Percentiles rank a stretch among this genome's conserved stretches.
phyloP scores from a whole-genome alignment of 2,888 invertebrate genomes.

The Drosophila lutescens region DNA sequence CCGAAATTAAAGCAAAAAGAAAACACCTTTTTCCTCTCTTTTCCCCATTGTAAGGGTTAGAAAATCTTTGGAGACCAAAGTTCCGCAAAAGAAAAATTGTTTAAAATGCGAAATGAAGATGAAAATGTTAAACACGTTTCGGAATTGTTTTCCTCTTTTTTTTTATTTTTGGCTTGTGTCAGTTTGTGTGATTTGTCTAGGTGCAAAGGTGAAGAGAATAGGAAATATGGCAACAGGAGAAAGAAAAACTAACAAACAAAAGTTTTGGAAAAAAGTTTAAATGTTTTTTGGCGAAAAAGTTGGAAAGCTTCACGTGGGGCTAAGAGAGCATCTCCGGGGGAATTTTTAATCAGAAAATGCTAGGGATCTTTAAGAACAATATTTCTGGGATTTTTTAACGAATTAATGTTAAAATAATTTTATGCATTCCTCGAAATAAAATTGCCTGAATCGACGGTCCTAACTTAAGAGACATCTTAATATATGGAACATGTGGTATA shows the following conservation, averaged over 20 bases:
- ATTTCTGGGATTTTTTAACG: not conserved
- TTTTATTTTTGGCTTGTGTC: slow-evolving; percentile 48
- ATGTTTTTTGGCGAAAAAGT: slow-evolving; percentile 14
- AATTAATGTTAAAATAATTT: not conserved
- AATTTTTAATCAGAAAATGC: not conserved
- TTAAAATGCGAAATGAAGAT: slow-evolving; percentile 70
- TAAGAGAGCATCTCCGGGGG: slow-evolving; percentile 10
- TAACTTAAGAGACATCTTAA: no score
- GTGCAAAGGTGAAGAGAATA: slow-evolving; percentile 26
- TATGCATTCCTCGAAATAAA: no score
- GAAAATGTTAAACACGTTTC: slow-evolving; percentile 76
- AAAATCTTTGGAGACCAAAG: slow-evolving; percentile 61
- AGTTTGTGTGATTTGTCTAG: slow-evolving; percentile 64
- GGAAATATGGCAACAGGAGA: slow-evolving; percentile 33
- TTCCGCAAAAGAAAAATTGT: slow-evolving; percentile 69
- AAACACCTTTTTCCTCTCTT: slow-evolving; percentile 61
- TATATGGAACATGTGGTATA: no score
- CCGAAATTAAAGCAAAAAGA: slow-evolving; percentile 79
- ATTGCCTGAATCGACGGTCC: no score
- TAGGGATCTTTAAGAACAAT: not conserved
- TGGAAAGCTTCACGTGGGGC: slow-evolving; percentile 3
- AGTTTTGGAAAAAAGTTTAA: slow-evolving; percentile 30
- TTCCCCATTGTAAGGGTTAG: slow-evolving; percentile 60
- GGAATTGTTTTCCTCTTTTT: slow-evolving; percentile 27
- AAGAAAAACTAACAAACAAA: slow-evolving; percentile 44